These are phyloP conservation scores for Drosophila leontia DNA, from an alignment of 1,140 invertebrate species.

Conservation along the genomic window DNA sequence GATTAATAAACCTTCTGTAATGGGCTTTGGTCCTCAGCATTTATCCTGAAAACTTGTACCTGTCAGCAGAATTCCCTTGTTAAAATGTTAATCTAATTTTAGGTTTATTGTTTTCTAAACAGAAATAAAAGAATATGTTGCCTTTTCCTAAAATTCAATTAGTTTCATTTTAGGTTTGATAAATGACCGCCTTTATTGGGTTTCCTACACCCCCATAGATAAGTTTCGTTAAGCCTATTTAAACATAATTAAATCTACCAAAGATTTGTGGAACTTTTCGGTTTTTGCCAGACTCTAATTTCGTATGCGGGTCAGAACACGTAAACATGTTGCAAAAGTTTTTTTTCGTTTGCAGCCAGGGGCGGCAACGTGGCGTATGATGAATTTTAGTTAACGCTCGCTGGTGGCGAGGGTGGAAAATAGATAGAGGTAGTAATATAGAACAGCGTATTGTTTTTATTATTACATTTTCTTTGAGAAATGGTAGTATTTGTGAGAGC, in stretches of 20 bases:
- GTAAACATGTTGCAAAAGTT: conserved; percentile 58
- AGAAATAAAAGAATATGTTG: not conserved
- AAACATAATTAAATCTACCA: conserved; percentile 66
- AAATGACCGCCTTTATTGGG: conserved; percentile 29
- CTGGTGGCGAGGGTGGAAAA: not conserved
- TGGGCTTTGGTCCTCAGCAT: not conserved
- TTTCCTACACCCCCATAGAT: conserved; percentile 10
- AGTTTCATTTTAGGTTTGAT: conserved; percentile 28
- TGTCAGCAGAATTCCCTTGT: not conserved
- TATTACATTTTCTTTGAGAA: conserved; percentile 29
- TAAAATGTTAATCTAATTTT: not conserved
- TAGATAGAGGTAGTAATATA: conserved; percentile 26
- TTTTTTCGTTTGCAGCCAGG: conserved; percentile 18
- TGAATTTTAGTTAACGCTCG: conserved; percentile 54
- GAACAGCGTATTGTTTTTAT: conserved; percentile 19
- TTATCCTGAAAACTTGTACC: not conserved
- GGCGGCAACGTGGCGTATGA: conserved; percentile 59
- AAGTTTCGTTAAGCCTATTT: conserved; percentile 57
- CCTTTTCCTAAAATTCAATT: conserved; percentile 21
- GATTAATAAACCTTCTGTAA: not conserved
- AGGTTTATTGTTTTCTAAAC: not conserved
- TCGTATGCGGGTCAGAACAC: conserved; percentile 59
- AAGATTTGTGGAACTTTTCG: conserved; percentile 62
- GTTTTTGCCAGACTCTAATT: conserved; percentile 47
- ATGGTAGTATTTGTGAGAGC: not conserved